Conservation (phyloP, 1,140 invertebrate genomes). For the Uloborus diversus region DNA sequence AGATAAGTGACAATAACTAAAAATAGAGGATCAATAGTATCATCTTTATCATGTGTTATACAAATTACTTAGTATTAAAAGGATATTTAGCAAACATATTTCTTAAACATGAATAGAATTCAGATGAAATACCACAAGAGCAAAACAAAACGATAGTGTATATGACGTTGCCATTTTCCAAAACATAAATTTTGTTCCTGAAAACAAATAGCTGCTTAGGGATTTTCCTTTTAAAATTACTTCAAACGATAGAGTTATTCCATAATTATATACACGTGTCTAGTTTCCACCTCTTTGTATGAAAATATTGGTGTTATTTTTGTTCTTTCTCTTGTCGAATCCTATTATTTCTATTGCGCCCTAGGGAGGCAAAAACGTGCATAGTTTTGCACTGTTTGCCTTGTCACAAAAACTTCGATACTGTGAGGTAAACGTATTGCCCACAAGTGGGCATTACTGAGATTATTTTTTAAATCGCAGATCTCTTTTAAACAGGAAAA, state of each 20-base stretch:
- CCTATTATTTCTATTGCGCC: constrained; percentile 36
- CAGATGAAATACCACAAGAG: no score
- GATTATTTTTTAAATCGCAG: no score
- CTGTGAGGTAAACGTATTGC: constrained; percentile 21
- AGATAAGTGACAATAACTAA: no score
- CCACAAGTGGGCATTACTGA: neutral
- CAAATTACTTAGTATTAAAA: no score
- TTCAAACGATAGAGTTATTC: constrained; percentile 30
- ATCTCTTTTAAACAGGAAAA: no score
- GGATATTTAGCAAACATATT: no score
- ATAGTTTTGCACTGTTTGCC: neutral
- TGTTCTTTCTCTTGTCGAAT: constrained; percentile 36
- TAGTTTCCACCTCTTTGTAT: constrained; percentile 16
- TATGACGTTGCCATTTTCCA: constrained; percentile 29
- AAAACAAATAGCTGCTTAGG: constrained; percentile 50
- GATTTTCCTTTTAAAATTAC: constrained; percentile 44
- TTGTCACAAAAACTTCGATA: neutral
- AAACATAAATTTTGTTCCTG: constrained; percentile 36
- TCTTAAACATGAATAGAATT: no score
- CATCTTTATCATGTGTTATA: no score
- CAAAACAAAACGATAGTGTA: constrained; percentile 27
- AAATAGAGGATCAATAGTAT: no score
- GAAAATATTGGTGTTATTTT: neutral
- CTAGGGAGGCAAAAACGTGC: constrained; percentile 19
- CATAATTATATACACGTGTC: constrained; percentile 47